Conservation (phyloP, 2,888 invertebrate genomes). For the Drosophila limbata region DNA sequence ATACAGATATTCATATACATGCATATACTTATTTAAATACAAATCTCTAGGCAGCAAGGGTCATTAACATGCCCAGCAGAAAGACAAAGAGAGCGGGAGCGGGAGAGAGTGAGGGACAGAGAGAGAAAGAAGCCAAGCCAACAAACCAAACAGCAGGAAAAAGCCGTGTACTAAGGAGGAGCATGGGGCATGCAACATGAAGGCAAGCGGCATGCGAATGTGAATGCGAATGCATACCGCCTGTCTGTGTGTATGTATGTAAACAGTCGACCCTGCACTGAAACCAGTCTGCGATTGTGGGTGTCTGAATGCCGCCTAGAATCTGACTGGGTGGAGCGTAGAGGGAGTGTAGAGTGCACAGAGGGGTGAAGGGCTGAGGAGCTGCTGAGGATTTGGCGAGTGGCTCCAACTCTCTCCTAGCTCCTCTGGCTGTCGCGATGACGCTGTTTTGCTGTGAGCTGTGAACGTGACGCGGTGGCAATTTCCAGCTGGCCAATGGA, state of each 20-base stretch:
- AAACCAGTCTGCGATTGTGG: conserved; percentile 58
- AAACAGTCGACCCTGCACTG: conserved; percentile 51
- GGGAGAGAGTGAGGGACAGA: neutral
- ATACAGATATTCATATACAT: neutral
- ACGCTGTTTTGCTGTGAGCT: conserved; percentile 35
- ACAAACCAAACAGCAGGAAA: conserved; percentile 35
- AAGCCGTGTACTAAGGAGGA: conserved; percentile 38
- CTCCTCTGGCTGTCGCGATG: conserved; percentile 9
- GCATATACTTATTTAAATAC: conserved; percentile 40
- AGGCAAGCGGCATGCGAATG: conserved; percentile 14
- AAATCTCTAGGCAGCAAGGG: conserved; percentile 78
- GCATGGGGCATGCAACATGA: conserved; percentile 15
- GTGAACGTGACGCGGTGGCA: conserved; percentile 65
- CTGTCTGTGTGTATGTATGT: conserved; percentile 18
- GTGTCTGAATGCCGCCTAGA: conserved; percentile 39
- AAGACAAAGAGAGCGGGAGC: neutral
- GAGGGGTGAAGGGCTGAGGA: neutral
- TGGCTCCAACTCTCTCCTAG: conserved; percentile 11
- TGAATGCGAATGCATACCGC: conserved; percentile 46
- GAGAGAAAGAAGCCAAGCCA: conserved; percentile 30
- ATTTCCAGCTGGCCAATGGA: conserved; percentile 42
- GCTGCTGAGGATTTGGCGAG: conserved; percentile 36
- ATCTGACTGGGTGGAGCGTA: neutral
- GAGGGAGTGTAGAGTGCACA: neutral
- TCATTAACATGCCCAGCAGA: conserved; percentile 78